Percentiles rank a stretch among this genome's conserved stretches.
phyloP scores from a whole-genome alignment of 2,113 vertebrate species.

The Cisticola juncidis region DNA sequence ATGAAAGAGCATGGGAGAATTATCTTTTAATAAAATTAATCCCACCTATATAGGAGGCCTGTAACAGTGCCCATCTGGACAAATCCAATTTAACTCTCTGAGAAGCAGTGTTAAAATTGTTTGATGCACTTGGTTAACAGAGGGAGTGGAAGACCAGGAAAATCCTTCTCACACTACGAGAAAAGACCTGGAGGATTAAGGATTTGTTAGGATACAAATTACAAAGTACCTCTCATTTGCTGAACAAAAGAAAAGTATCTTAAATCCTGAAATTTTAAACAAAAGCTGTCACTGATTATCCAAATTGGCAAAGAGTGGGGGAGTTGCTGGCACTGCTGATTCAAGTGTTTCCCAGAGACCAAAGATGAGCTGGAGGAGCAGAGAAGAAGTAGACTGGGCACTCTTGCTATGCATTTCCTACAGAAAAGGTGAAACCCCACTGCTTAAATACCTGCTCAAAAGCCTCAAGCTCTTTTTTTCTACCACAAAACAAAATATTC shows the following conservation, averaged over 20 bases:
- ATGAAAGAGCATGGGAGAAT: conserved; percentile 31
- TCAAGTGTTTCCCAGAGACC: not conserved
- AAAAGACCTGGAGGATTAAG: not conserved
- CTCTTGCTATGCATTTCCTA: not conserved
- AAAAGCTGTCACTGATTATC: not conserved
- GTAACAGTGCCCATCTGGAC: conserved; percentile 12
- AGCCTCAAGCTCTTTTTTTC: not conserved
- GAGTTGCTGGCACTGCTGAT: not conserved
- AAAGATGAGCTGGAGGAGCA: not conserved
- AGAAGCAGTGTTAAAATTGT: not conserved
- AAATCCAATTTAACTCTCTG: conserved; percentile 45
- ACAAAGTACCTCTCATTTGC: not conserved
- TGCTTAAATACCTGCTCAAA: not conserved
- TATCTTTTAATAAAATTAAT: conserved; percentile 61
- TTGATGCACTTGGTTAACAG: not conserved
- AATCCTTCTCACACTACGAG: not conserved
- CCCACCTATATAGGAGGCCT: conserved; percentile 16
- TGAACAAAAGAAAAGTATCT: not conserved
- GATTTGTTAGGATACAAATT: not conserved
- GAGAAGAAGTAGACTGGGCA: not conserved
- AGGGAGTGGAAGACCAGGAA: not conserved
- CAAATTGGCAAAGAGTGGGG: not conserved
- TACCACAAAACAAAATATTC: not conserved
- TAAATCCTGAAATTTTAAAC: not conserved
- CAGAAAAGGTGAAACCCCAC: not conserved